Evolutionary conservation across 2,888 invertebrate genomes (phyloP), one percentile per base, ranked within the genome.

Genomic region (Anthoptus insignis): DNA sequence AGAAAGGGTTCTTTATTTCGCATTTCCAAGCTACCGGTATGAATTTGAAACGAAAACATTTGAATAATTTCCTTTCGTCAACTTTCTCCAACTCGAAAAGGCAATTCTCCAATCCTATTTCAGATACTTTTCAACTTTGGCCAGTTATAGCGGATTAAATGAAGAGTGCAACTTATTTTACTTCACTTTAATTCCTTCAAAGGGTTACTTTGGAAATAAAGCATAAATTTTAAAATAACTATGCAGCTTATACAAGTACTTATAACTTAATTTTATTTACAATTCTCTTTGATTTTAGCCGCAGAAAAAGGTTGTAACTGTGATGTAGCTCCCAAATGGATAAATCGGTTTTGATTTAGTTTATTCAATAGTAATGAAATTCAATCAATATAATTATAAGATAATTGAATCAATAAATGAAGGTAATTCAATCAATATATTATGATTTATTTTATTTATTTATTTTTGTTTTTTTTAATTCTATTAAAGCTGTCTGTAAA

Each of bases 31-130:
- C 24, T 22, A 7, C 37, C 54, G 39, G 16, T 14, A 29, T 22
- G n/a, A 39, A 37, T 54, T 39, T 24, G 27, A n/a, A 39, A 27
- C 39, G 16, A 27, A 50, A 24, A 59, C 27, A 52, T 60, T 60
- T 60, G 52, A 60, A 60, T 60, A 60, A 60, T 42, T 60, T 53
- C 52, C 60, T 42, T 53, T 42, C 60, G 32, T 29, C 34, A 53
- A 52, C 50, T 59, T 42, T 21, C 14, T 29, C 24, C 29, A 42
- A 42, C 19, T 19, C 42, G 42, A 42, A 37, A 9, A 42, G 39
- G 42, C 22, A 32, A 53, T 53, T 22, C 42, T 14, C n/a, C 21
- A 19, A 60, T 60, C 45, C 45, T 9, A 42, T 42, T 60, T 60
- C 42, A 42, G 29, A 45, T 53, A 61, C 53, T 53, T 60, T 53